These are phyloP conservation scores for Burhinus bistriatus DNA, from an alignment of 2,113 vertebrate species.

Conservation along the genomic window DNA sequence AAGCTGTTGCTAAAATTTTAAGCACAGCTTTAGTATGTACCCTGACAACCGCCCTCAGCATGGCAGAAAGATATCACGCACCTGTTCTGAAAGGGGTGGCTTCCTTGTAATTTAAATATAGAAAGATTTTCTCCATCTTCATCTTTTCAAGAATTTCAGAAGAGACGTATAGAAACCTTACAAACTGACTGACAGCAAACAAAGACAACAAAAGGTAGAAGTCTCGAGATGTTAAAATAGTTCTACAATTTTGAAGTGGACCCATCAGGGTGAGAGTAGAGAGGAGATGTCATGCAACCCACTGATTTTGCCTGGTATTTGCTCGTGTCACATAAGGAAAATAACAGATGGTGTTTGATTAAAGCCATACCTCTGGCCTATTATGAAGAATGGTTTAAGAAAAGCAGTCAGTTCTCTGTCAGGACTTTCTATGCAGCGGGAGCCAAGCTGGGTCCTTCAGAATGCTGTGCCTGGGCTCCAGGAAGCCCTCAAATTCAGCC, in stretches of 20 bases:
- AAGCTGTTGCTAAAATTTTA: not conserved
- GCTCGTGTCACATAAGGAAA: not conserved
- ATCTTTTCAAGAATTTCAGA: not conserved
- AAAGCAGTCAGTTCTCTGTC: not conserved
- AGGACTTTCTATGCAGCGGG: not conserved
- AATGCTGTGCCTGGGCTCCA: not conserved
- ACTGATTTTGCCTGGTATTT: not conserved
- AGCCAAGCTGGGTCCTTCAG: not conserved
- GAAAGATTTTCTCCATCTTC: not conserved
- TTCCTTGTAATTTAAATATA: not conserved
- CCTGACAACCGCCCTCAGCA: not conserved
- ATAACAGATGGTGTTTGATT: accelerated
- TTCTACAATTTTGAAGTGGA: not conserved
- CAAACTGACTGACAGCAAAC: not conserved
- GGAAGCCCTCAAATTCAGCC: not conserved
- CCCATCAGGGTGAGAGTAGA: not conserved
- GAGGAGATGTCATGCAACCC: not conserved
- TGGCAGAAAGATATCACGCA: accelerated
- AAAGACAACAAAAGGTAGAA: not conserved
- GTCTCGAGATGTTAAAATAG: not conserved
- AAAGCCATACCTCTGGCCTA: not conserved
- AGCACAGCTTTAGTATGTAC: not conserved
- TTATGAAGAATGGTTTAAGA: not conserved
- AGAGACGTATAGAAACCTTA: not conserved
- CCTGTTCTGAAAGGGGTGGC: not conserved